A percentile compares a stretch with the other conserved stretches of the same genome.
Evolutionary conservation across 2,797 vertebrate species (phyloP).

Genomic region (Pseudomugil gertrudae): DNA sequence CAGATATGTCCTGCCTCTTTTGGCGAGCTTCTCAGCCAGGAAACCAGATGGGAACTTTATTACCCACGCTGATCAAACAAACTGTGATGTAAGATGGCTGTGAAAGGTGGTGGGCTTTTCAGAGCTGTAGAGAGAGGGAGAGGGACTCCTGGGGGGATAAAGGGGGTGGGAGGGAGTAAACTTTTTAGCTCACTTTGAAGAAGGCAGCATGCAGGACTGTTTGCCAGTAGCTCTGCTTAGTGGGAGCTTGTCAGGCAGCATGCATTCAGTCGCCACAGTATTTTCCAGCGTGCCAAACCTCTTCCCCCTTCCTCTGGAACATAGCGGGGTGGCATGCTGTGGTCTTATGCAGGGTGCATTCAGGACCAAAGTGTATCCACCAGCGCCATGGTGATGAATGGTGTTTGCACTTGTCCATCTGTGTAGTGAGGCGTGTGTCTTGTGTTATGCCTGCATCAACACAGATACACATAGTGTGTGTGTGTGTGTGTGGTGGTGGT

Average conservation of each 20-base stretch:
- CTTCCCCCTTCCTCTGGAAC: constrained; percentile 15
- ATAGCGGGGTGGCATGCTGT: constrained; percentile 30
- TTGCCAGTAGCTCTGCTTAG: constrained; percentile 32
- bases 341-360: constrained; percentile 46
- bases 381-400: constrained; percentile 67
- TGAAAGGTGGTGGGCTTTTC: constrained; percentile 47
- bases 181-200: constrained; percentile 62
- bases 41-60: constrained; percentile 77
- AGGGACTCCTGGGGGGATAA: constrained; percentile 31
- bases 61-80: constrained; percentile 72
- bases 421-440: constrained; percentile 62
- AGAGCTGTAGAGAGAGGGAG: constrained; percentile 26
- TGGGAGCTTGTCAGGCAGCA: constrained; percentile 35
- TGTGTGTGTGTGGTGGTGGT: no score
- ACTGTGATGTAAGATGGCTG: constrained; percentile 64
- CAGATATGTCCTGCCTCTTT: constrained; percentile 53
- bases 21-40: constrained; percentile 42
- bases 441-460: constrained; percentile 56
- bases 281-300: constrained; percentile 41
- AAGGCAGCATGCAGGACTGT: constrained; percentile 24
- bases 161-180: constrained; percentile 43
- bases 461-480: constrained; percentile 16
- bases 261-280: constrained; percentile 31
- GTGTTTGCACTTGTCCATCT: constrained; percentile 68
- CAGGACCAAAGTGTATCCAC: constrained; percentile 57